A percentile compares a stretch with the other conserved stretches of the same genome.
These are phyloP conservation scores for Anthophora plumipes DNA, from an alignment of 2,888 invertebrate species.

Conservation along the genomic window DNA sequence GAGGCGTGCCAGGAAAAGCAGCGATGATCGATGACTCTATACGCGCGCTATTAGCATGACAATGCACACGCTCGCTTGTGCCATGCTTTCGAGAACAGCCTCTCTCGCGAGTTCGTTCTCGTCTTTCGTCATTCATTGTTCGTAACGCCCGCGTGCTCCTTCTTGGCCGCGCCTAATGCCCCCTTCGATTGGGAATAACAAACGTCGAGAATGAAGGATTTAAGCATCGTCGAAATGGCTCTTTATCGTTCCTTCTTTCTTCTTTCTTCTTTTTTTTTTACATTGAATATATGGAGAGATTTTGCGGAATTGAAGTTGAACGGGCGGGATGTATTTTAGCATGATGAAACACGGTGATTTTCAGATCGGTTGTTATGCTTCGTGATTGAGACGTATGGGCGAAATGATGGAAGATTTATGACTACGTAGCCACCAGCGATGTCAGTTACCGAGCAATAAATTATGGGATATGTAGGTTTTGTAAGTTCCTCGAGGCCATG, in stretches of 20 bases:
- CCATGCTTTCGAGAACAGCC: conserved; percentile 18
- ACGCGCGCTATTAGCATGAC: conserved; percentile 65
- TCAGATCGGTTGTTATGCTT: not conserved
- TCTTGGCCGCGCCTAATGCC: conserved; percentile 18
- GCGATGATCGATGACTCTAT: conserved; percentile 68
- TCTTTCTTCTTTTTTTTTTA: not conserved
- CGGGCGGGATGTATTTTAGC: too few relatives aligned
- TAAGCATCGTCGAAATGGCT: not conserved
- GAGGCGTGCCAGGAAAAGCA: conserved; percentile 29
- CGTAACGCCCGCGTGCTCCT: conserved; percentile 12
- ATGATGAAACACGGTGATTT: too few relatives aligned
- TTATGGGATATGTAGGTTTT: not conserved
- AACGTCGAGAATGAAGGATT: not conserved
- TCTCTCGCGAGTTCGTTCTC: conserved; percentile 40
- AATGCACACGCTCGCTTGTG: conserved; percentile 41
- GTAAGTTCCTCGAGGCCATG: not conserved
- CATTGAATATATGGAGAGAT: not conserved
- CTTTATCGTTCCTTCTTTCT: not conserved
- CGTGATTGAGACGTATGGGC: not conserved
- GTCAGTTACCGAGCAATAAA: conserved; percentile 9
- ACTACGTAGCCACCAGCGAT: not conserved
- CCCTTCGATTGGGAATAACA: not conserved
- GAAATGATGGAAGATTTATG: not conserved
- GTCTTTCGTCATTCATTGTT: conserved; percentile 62
- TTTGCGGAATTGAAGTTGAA: not conserved